Evolutionary conservation across 2,888 invertebrate genomes (phyloP).

Genomic region (Tricholauxania praeusta): DNA sequence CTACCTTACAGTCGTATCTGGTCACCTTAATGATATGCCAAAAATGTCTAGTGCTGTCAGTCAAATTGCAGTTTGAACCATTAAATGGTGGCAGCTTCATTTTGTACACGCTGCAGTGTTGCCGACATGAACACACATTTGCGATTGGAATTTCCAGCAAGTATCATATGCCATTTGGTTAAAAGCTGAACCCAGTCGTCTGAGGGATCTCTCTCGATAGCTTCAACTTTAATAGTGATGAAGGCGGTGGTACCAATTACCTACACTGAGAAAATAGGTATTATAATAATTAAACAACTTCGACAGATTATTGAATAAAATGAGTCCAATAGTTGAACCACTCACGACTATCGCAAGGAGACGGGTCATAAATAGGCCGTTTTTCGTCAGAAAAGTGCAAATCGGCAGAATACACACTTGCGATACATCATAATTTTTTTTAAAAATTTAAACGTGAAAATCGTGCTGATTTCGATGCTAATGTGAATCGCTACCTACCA

Average conservation of each 20-base stretch:
- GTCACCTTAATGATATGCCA: conserved; percentile 14
- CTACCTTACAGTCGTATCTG: conserved; percentile 11
- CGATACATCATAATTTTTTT: no score
- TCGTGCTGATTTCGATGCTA: neutral
- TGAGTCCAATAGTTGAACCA: no score
- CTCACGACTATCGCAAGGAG: no score
- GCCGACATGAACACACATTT: conserved; percentile 31
- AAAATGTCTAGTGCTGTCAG: conserved; percentile 36
- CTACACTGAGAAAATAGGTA: neutral
- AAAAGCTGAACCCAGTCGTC: no score
- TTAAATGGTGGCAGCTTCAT: conserved; percentile 45
- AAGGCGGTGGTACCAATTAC: neutral
- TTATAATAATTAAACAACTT: no score
- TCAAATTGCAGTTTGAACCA: conserved; percentile 47
- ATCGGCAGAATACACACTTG: no score
- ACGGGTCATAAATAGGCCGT: no score
- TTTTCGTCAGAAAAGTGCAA: no score
- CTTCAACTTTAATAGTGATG: conserved; percentile 14
- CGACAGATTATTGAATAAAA: no score
- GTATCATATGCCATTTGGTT: neutral
- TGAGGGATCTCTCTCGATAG: neutral
- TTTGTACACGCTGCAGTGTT: conserved; percentile 44
- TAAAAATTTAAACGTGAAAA: no score
- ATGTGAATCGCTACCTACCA: neutral
- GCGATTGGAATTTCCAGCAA: conserved; percentile 36